These are phyloP conservation scores for Drosophila acutilabella DNA, from an alignment of 2,888 invertebrate species.

Conservation along the genomic window DNA sequence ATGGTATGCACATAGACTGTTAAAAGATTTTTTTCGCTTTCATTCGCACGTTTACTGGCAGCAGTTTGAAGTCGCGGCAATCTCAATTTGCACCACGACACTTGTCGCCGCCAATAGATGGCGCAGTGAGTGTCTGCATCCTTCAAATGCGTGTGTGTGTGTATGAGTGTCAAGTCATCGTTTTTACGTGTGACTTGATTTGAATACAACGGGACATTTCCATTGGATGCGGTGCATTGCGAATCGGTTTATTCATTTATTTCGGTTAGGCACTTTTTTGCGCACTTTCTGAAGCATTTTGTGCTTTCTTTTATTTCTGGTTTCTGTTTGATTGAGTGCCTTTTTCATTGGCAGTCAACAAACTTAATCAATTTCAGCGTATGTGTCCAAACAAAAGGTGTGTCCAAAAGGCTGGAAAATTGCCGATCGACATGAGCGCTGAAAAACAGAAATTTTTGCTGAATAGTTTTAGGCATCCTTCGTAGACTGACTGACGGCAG, in stretches of 20 bases:
- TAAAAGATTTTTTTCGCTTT: conserved; percentile 28
- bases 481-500: conserved; percentile 34
- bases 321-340: conserved; percentile 71
- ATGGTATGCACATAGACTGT: conserved; percentile 32
- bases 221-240: conserved; percentile 21
- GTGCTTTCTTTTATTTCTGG: conserved; percentile 8
- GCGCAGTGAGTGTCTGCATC: conserved; percentile 27
- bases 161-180: conserved; percentile 71
- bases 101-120: conserved; percentile 49
- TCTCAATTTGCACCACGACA: conserved; percentile 35
- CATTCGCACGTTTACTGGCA: conserved; percentile 41
- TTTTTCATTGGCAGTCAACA: conserved; percentile 75
- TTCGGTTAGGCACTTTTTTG: conserved; percentile 62
- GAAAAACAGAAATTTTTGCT: conserved; percentile 19
- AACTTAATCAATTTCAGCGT: conserved; percentile 79
- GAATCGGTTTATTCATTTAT: conserved; percentile 60
- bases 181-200: conserved; percentile 76
- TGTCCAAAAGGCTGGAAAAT: conserved; percentile 71
- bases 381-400: conserved; percentile 76
- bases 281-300: conserved; percentile 51
- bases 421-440: conserved; percentile 34
- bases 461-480: conserved; percentile 58
- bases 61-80: conserved; percentile 22
- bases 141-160: conserved; percentile 60
- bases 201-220: conserved; percentile 59